Percentiles rank a stretch among this genome's conserved stretches.
phyloP scores from a whole-genome alignment of 2,113 vertebrate genomes.

The Caranx ignobilis region DNA sequence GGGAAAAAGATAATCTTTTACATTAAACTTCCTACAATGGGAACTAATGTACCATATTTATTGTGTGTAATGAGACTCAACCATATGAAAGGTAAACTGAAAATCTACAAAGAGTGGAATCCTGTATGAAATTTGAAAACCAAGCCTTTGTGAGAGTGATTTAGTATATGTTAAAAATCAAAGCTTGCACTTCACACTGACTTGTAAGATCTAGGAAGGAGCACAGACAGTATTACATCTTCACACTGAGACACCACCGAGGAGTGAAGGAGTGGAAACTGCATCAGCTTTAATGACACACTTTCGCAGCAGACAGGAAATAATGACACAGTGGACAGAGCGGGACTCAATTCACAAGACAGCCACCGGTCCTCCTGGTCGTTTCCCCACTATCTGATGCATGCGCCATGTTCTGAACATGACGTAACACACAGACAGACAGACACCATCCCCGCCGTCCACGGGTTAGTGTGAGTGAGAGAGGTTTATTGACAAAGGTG shows the following conservation, averaged over 20 bases:
- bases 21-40: neutral
- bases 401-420: slow-evolving; percentile 52
- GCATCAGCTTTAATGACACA: slow-evolving; percentile 40
- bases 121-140: slow-evolving; percentile 10
- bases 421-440: slow-evolving; percentile 29
- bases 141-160: neutral
- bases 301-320: slow-evolving; percentile 55
- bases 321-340: slow-evolving; percentile 52
- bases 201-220: slow-evolving; percentile 16
- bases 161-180: slow-evolving; percentile 7
- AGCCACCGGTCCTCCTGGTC: slow-evolving; percentile 28
- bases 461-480: slow-evolving; percentile 38
- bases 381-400: slow-evolving; percentile 54
- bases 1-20: slow-evolving; percentile 7
- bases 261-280: slow-evolving; percentile 52
- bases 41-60: no score
- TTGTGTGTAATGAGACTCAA: neutral
- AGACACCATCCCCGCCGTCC: slow-evolving; percentile 31
- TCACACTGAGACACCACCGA: slow-evolving; percentile 19
- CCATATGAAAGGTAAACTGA: neutral
- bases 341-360: slow-evolving; percentile 25
- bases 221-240: slow-evolving; percentile 6
- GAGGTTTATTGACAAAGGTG: slow-evolving; percentile 67
- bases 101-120: neutral
- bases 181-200: neutral